These are phyloP conservation scores for Apamea crenata DNA, from an alignment of 2,888 invertebrate species.

Conservation along the genomic window DNA sequence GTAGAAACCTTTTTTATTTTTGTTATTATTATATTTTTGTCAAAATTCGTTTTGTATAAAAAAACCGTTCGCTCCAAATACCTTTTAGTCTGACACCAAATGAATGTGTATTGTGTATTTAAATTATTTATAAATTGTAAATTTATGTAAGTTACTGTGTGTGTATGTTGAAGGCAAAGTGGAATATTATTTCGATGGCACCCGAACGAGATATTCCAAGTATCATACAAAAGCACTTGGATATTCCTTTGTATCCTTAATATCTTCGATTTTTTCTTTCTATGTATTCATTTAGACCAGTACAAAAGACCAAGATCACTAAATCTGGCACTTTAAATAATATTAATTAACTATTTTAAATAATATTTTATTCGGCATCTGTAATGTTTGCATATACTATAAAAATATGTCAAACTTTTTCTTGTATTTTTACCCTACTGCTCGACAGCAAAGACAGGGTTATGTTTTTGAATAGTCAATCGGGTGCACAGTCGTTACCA, in stretches of 20 bases:
- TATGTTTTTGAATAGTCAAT: neutral
- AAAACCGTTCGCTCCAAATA: conserved; percentile 76
- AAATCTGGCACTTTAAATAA: no score
- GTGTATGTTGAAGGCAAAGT: conserved; percentile 47
- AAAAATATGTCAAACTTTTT: neutral
- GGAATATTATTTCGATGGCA: conserved; percentile 26
- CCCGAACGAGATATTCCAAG: neutral
- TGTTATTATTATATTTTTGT: conserved; percentile 73
- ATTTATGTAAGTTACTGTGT: conserved; percentile 61
- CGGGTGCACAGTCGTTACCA: conserved; percentile 21
- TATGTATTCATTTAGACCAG: neutral
- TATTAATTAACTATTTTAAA: neutral
- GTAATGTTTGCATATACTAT: conserved; percentile 11
- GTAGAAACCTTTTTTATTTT: conserved; percentile 78
- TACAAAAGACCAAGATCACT: neutral
- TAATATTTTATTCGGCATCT: neutral
- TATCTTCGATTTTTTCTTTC: neutral
- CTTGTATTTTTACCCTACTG: neutral
- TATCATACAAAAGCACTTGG: neutral
- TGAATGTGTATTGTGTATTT: conserved; percentile 70
- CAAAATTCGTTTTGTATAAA: conserved; percentile 70
- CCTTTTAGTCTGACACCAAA: conserved; percentile 78
- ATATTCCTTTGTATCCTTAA: neutral
- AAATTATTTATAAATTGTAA: conserved; percentile 71
- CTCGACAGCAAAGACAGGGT: neutral